A percentile compares a stretch with the other conserved stretches of the same genome.
These are phyloP conservation scores for Styela clava DNA, from an alignment of 23 tunicate species.

Conservation along the genomic window DNA sequence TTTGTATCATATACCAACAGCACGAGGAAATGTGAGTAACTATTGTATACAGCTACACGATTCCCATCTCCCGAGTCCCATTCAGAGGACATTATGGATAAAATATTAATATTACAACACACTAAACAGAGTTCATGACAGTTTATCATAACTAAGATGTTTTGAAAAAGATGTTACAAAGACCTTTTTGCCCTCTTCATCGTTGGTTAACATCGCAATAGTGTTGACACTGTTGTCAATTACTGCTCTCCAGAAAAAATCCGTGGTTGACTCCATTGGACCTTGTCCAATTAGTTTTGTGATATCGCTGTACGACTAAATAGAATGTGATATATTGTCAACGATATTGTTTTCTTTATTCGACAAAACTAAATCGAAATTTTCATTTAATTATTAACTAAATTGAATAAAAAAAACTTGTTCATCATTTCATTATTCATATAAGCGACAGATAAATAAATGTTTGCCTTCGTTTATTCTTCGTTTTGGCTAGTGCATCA, in stretches of 20 bases:
- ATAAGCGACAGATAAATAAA: too few species aligned
- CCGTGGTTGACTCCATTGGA: conserved; percentile 49
- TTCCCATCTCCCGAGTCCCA: neutral
- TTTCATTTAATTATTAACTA: too few species aligned
- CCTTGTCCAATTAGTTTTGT: conserved; percentile 53
- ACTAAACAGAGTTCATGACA: neutral
- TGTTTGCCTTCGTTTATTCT: too few species aligned
- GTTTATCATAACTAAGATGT: neutral
- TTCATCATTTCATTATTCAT: neutral
- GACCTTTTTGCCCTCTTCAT: neutral
- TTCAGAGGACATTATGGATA: too few species aligned
- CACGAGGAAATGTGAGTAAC: too few species aligned
- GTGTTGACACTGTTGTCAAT: conserved; percentile 66
- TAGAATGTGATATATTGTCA: too few species aligned
- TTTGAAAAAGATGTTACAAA: neutral
- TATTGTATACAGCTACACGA: too few species aligned
- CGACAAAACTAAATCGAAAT: too few species aligned
- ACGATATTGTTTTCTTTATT: too few species aligned
- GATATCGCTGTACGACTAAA: conserved; percentile 50
- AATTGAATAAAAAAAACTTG: neutral
- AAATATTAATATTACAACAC: neutral
- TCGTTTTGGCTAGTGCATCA: too few species aligned
- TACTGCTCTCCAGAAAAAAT: conserved; percentile 76
- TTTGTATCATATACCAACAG: too few species aligned
- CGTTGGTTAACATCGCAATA: conserved; percentile 37